Evolutionary conservation across 2,888 invertebrate species (phyloP), one percentile per base, ranked within the genome.

Genomic region (Meiosimyza platycephala): DNA sequence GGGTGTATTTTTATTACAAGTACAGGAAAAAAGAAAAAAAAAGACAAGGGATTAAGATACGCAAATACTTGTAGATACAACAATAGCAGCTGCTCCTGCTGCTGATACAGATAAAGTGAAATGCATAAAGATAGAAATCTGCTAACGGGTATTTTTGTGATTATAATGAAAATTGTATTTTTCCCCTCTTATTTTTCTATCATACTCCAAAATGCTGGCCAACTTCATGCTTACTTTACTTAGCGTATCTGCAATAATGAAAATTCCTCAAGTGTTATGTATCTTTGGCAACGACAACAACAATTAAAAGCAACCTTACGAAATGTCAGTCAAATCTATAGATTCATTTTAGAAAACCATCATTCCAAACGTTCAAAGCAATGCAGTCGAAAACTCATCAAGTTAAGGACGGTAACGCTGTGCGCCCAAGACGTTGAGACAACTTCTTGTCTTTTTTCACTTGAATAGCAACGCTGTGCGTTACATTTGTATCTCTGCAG

Each of bases 331-430:
- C 69, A 70, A 54, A 54, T 54, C 57, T 51, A 70, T 47, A 16
- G 51, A n/a, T 48, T 18, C 16, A 0, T 40, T 63, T 51, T 51
- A 40, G 28, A 28, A 28, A 28, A 28, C 28, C 4, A 47, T 18
- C 67, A 48, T 9, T 3, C 40, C 67, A 67, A 57, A 55, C 55
- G 40, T 57, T 67, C 48, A 57, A 67, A n/a, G 65, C 65, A 33
- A 70, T 62, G 62, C 62, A 62, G 70, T 70, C 63, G 62, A 70
- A 70, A 70, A 70, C 70, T 70, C 70, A 63, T 70, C 70, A 70
- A 54, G 62, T 28, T 63, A 33, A 70, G 33, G 18, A 66, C 47
- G 33, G 4, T 40, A 22, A n/a, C 18, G 18, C 48, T 16, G 28
- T 28, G 63, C 48, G 16, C 40, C 64, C 12, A 51, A n/a, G 15